A percentile compares a stretch with the other conserved stretches of the same genome.
Evolutionary conservation across 1,140 invertebrate genomes (phyloP).

Genomic region (Apis florea): DNA sequence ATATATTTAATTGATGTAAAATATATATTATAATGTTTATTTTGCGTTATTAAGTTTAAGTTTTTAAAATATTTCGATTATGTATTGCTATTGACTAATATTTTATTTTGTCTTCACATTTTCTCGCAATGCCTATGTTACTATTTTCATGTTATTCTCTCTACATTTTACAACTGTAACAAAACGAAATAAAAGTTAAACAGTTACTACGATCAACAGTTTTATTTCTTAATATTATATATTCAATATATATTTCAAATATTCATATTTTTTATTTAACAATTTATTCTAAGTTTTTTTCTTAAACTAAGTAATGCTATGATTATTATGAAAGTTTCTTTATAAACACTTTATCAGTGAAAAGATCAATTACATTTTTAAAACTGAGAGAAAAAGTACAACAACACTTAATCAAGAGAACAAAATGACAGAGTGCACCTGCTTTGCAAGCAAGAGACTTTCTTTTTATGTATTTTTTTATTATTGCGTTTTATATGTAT

Average conservation of each 20-base stretch:
- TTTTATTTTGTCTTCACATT: neutral
- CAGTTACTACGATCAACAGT: neutral
- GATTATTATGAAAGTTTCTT: neutral
- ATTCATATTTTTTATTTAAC: neutral
- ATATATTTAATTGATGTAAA: no score
- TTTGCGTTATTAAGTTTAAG: no score
- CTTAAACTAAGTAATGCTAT: neutral
- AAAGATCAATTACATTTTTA: conserved; percentile 36
- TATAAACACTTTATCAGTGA: neutral
- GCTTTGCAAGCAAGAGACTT: conserved; percentile 56
- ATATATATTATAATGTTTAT: no score
- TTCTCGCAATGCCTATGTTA: neutral
- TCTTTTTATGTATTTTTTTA: conserved; percentile 13
- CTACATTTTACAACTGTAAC: neutral
- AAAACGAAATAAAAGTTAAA: neutral
- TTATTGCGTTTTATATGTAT: no score
- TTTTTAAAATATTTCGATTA: neutral
- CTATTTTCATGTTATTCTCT: neutral
- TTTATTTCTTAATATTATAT: neutral
- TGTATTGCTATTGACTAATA: neutral
- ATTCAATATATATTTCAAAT: conserved; percentile 1
- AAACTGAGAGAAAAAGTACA: conserved; percentile 22
- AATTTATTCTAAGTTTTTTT: neutral
- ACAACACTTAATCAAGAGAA: conserved; percentile 29
- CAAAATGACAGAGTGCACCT: conserved; percentile 54